Evolutionary conservation across 2,797 vertebrate genomes (phyloP), one percentile per base, ranked within the genome.

Genomic region (Hydrolagus colliei): DNA sequence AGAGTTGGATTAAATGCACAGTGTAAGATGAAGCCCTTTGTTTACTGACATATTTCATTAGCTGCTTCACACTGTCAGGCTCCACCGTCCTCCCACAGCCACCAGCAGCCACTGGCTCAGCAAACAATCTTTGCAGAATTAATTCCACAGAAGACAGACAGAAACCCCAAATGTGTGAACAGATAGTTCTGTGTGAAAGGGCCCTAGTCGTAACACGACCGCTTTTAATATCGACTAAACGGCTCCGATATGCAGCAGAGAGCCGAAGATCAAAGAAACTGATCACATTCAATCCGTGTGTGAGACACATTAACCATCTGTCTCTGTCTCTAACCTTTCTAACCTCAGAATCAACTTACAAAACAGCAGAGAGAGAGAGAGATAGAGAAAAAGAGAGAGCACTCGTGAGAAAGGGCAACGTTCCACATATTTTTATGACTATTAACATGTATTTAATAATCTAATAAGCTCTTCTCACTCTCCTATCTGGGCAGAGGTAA

Each of bases 291-390:
- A 8, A 77, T 77, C 18, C 18, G 61, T 20, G n/a, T 12, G 75
- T 77, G 16, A 59, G 74, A 59, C 9, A n/a, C 52, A 77, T 61
- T 77, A 61, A 61, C 75, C 75, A 77, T 61, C 75, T 77, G 41
- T 41, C 59, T 1, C 18, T 77, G 75, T 20, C 61, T 77, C 61
- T 61, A 77, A 77, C 75, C 75, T 77, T 59, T 61, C 61, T 11
- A 77, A 41, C n/a, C 52, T 12, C 61, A 52, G 41, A 52, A 52
- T 52, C 41, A 52, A 52, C 41, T 52, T 52, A 52, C 41, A 52
- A 52, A 52, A 6, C 41, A 52, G 41, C 6, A 6, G 41, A 52
- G 41, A 52, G 41, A 52, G 41, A 52, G 1, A 52, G 41, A 27
- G 27, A 27, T 27, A 27, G 27, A 27, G 27, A 27, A 27, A 27